These are phyloP conservation scores for Drosophila neonasuta DNA, from an alignment of 2,888 invertebrate species.

Conservation along the genomic window DNA sequence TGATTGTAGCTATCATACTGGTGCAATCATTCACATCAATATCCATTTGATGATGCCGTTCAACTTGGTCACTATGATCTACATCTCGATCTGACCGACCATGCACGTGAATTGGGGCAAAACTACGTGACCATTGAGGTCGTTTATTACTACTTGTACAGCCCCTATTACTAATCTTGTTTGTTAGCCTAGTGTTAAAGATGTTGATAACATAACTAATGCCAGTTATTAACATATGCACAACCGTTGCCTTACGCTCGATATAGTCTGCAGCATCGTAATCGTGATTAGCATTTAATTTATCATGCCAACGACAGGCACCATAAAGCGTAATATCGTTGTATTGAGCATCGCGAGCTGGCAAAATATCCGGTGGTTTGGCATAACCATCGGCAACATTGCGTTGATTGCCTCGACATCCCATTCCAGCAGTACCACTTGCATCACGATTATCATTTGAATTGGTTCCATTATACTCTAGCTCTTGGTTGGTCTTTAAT, in stretches of 20 bases:
- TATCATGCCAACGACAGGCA: conserved; percentile 26
- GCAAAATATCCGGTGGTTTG: conserved; percentile 82
- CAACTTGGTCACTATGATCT: neutral
- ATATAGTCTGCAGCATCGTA: conserved; percentile 80
- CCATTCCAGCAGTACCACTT: neutral
- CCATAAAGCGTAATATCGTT: conserved; percentile 48
- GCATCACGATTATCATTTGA: conserved; percentile 17
- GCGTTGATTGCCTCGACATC: conserved; percentile 1
- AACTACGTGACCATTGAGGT: conserved; percentile 87
- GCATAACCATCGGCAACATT: conserved; percentile 39
- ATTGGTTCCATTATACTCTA: conserved; percentile 42
- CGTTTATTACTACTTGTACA: conserved; percentile 7
- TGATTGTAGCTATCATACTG: conserved; percentile 78
- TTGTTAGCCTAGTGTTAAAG: conserved; percentile 83
- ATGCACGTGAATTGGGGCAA: conserved; percentile 84
- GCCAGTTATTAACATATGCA: conserved; percentile 80
- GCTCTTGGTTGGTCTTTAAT: conserved; percentile 32
- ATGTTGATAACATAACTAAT: conserved; percentile 83
- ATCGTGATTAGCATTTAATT: conserved; percentile 50
- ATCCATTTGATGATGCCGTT: conserved; percentile 27
- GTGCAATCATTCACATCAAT: conserved; percentile 78
- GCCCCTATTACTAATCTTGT: neutral
- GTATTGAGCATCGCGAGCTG: conserved; percentile 74
- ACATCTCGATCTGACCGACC: conserved; percentile 15
- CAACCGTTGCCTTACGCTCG: conserved; percentile 81